Percentiles rank a stretch among this genome's conserved stretches.
phyloP scores from a whole-genome alignment of 2,113 vertebrate species.

The Myxocyprinus asiaticus region DNA sequence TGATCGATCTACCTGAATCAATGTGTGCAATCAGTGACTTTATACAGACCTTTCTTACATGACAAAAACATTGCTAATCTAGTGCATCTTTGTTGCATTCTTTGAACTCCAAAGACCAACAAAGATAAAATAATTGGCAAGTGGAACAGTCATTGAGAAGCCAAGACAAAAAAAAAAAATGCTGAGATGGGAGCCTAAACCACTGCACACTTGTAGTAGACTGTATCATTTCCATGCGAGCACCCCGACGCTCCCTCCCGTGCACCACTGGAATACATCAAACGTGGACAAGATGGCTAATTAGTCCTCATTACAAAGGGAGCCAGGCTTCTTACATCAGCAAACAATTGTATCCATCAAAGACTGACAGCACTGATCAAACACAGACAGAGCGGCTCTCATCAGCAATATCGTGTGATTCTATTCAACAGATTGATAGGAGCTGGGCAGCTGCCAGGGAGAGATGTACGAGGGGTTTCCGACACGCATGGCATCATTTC shows the following conservation, averaged over 20 bases:
- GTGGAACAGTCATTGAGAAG: slow-evolving; percentile 39
- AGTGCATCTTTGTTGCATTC: slow-evolving; percentile 13
- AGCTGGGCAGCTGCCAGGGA: slow-evolving; percentile 62
- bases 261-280: slow-evolving; percentile 65
- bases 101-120: slow-evolving; percentile 51
- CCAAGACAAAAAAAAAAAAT: slow-evolving; percentile 41
- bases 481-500: slow-evolving; percentile 60
- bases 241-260: slow-evolving; percentile 33
- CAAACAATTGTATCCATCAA: slow-evolving; percentile 68
- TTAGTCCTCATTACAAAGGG: slow-evolving; percentile 74
- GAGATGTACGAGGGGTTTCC: slow-evolving; percentile 48
- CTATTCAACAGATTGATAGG: slow-evolving; percentile 23
- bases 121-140: slow-evolving; percentile 54
- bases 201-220: slow-evolving; percentile 26
- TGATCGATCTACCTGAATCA: background rate
- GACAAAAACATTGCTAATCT: background rate
- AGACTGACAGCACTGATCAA: slow-evolving; percentile 68
- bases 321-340: slow-evolving; percentile 60
- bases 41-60: background rate
- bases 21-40: background rate
- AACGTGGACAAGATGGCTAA: slow-evolving; percentile 67
- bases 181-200: slow-evolving; percentile 30
- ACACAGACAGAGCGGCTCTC: slow-evolving; percentile 56
- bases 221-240: slow-evolving; percentile 55
- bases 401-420: slow-evolving; percentile 56